Evolutionary conservation across 1,140 invertebrate species (phyloP), one percentile per base, ranked within the genome.

Genomic region (Marisa cornuarietis): DNA sequence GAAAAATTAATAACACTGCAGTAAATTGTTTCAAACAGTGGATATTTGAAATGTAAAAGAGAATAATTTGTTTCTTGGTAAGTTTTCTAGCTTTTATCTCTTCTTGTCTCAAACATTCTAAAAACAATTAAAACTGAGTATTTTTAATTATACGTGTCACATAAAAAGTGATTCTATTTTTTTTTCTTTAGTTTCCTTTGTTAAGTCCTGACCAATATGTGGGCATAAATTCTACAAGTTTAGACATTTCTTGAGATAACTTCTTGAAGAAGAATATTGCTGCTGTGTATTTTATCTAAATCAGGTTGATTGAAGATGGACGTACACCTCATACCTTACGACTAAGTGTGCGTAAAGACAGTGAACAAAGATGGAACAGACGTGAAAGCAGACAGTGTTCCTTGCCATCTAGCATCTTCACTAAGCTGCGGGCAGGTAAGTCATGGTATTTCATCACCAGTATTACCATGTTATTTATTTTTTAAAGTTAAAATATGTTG

Each of bases 241-340:
- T 14, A 68, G 65, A 24, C 22, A 22, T 68, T 68, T 11, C 22
- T 13, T 24, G 6, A 68, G 11, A 22, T n/a, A 68, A 11, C 65
- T 68, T n/a, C 10, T 68, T 31, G 22, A 24, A 6, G 10, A 69
- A 69, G 3, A 69, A n/a, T 4, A 16, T 69, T 14, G 24, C 68
- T 71, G 11, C 49, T 10, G 13, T 52, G 49, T 54, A n/a, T n/a
- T 63, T 31, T 58, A 16, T 61, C 72, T 80, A 3, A 79, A 82
- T n/a, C 79, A 88, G 87, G 72, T 62, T 87, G 20, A 22, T 79
- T 24, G 85, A 87, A 58, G 87, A 88, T 88, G 87, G 87, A 14
- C 77, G 87, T 31, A 74, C 75, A 69, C 85, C 86, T 16, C 84
- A 84, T 58, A 88, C 86, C 18, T 24, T 88, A 8, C 78, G 87